Base-by-base conservation (phyloP, 2,113 vertebrate genomes). In the Gopherus flavomarginatus region DNA sequence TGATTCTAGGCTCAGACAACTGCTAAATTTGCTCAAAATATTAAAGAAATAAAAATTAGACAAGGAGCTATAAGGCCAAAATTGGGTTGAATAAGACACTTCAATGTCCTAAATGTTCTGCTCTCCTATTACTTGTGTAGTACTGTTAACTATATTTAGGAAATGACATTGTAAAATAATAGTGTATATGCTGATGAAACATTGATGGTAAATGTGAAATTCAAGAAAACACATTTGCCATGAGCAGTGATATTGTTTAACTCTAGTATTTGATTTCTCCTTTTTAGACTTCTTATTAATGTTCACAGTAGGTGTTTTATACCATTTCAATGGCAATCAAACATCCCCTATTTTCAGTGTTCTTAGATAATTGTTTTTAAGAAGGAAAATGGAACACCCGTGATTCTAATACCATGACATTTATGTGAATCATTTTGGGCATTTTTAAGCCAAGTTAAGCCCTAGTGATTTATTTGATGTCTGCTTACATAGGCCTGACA, bases 1-100 rank as follows among this genome's bases (percentile, higher is more conserved):
- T 97, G 95, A 84, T 90, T 97, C 85, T 92, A 26, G 85, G 49
- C 90, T 96, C 92, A 94, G 42, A 42, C 85, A 54, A 93, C 62
- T 35, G 35, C 49, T 87, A 84, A 83, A 75, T 85, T 90, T 88
- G 69, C 92, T 94, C 89, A 93, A 95, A 94, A n/a, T 90, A 87
- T 19, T 90, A 29, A 90, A 93, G 87, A 95, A 87, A 72, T 4
- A 42, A 42, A 75, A 72, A 72, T 72, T 22, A 72, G 69, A 72
- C 19, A 21, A 72, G 8, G 19, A 75, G n/a, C 69, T 22, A 22
- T 75, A 75, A 42, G n/a, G 35, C 35, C 69, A 75, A 75, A 88
- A 38, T 47, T 81, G 87, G 11, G 47, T 96, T 86, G 87, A 95
- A 24, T 85, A 85, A 83, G 38, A 38, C 50, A 95, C 44, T 94